Conservation (phyloP, 2,113 vertebrate species). For the Asarcornis scutulata region DNA sequence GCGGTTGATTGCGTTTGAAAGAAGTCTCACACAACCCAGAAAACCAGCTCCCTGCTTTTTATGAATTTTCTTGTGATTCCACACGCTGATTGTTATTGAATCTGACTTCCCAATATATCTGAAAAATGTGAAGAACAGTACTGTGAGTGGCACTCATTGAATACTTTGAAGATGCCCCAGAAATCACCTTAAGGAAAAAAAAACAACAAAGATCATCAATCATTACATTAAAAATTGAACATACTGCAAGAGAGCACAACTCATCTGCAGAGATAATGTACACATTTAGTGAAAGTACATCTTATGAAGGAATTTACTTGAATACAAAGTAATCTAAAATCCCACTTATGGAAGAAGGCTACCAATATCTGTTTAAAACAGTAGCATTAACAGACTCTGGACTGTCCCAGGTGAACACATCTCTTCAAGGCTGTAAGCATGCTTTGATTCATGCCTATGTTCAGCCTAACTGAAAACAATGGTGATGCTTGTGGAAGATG, state of each 20-base stretch:
- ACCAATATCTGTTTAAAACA: rapidly evolving
- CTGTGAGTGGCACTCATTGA: conserved; percentile 2
- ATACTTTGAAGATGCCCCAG: not conserved
- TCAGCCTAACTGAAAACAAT: not conserved
- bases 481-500: not conserved
- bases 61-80: conserved; percentile 99
- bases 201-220: not conserved
- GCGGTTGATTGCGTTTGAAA: conserved; percentile 97
- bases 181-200: not conserved
- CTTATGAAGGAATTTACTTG: not conserved
- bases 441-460: not conserved
- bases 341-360: not conserved
- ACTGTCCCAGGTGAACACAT: not conserved
- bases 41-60: conserved; percentile 99
- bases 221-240: not conserved
- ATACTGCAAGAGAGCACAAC: not conserved
- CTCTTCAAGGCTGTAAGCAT: not conserved
- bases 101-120: conserved; percentile 98
- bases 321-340: not conserved
- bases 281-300: not conserved
- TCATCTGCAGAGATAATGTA: not conserved
- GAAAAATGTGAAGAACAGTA: conserved; percentile 9
- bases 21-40: conserved; percentile 96
- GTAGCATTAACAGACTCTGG: not conserved
- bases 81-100: conserved; percentile 98